Evolutionary conservation across 2,888 invertebrate genomes (phyloP).

Genomic region (Trypoxylon attenuatum): DNA sequence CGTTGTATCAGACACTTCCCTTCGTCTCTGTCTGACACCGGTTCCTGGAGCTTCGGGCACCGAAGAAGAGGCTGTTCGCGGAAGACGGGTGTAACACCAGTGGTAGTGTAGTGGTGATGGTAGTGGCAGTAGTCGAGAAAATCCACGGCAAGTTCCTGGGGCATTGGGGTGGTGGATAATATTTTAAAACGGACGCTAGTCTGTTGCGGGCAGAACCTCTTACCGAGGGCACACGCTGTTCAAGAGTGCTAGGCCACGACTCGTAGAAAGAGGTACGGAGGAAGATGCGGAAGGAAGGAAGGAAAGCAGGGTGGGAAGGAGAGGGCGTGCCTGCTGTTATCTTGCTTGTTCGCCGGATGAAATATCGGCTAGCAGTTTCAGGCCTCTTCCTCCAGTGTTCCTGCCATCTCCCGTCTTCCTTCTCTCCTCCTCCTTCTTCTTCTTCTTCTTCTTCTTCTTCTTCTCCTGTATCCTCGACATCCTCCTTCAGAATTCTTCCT

Average conservation of each 20-base stretch:
- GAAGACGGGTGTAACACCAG: conserved; percentile 55
- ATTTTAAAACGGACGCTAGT: conserved; percentile 55
- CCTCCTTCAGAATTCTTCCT: too few relatives aligned
- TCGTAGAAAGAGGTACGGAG: conserved; percentile 43
- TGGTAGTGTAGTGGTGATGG: too few relatives aligned
- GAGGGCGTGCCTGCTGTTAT: conserved; percentile 66
- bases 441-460: conserved; percentile 52
- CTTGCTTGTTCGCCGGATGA: conserved; percentile 70
- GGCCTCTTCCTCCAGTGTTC: conserved; percentile 38
- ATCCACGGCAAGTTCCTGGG: too few relatives aligned
- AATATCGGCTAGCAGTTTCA: conserved; percentile 69
- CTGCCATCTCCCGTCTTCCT: not conserved
- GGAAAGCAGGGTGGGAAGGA: conserved; percentile 51
- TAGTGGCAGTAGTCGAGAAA: too few relatives aligned
- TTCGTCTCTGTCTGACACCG: conserved; percentile 18
- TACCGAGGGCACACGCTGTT: conserved; percentile 45
- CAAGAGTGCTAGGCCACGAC: conserved; percentile 41
- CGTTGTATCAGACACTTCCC: conserved; percentile 18
- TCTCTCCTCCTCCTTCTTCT: conserved; percentile 25
- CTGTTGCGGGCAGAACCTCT: conserved; percentile 55
- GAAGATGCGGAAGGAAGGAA: conserved; percentile 39
- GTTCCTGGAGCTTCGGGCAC: conserved; percentile 16
- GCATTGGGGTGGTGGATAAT: conserved; percentile 47
- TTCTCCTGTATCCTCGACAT: conserved; percentile 30
- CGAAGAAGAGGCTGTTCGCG: conserved; percentile 36